These are phyloP conservation scores for Yponomeuta malinellus DNA, from an alignment of 2,888 invertebrate genomes.

Conservation along the genomic window DNA sequence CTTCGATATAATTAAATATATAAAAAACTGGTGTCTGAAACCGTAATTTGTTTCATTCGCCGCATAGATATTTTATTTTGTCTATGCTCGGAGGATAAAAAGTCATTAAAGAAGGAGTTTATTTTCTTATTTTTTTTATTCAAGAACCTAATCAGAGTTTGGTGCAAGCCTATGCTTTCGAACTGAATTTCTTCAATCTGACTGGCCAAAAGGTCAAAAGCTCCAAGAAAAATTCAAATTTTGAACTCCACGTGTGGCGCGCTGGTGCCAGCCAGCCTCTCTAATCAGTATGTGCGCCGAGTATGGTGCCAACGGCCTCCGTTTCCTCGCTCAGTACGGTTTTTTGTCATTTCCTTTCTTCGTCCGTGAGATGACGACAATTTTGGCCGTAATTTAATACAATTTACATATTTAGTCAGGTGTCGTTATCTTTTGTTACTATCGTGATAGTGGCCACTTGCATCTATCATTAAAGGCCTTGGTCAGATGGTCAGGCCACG, in stretches of 20 bases:
- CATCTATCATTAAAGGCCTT: no score
- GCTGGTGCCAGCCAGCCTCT: neutral
- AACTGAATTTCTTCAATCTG: neutral
- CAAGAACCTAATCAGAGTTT: no score
- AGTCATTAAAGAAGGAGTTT: no score
- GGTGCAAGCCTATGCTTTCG: no score
- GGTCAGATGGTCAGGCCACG: no score
- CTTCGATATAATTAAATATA: no score
- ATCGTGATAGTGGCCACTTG: no score
- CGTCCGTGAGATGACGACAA: neutral
- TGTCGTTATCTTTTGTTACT: neutral
- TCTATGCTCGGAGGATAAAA: no score
- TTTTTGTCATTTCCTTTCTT: conserved; percentile 1
- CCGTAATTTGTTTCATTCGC: no score
- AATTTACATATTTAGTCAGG: neutral
- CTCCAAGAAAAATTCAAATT: neutral
- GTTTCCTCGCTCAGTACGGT: neutral
- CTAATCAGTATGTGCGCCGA: neutral
- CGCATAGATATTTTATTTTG: no score
- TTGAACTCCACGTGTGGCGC: neutral
- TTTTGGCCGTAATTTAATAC: neutral
- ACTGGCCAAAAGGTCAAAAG: neutral
- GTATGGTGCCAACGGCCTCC: neutral
- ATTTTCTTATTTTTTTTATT: no score
- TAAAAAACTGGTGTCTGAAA: no score